A percentile compares a stretch with the other conserved stretches of the same genome.
These are phyloP conservation scores for Xiphorhynchus elegans DNA, from an alignment of 2,113 vertebrate species.

Conservation along the genomic window DNA sequence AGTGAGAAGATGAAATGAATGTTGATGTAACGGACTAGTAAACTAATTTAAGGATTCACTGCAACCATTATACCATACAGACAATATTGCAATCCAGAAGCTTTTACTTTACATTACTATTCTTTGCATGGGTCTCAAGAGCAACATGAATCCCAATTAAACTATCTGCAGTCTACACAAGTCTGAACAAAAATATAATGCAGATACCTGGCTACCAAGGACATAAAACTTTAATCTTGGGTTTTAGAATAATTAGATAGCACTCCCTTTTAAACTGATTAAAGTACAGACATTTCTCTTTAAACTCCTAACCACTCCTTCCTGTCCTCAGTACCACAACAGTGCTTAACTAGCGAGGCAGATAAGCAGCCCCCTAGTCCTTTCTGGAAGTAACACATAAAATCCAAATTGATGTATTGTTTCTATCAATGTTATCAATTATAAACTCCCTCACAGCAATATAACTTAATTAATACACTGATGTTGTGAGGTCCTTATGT, in stretches of 20 bases:
- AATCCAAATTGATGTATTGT: conserved; percentile 12
- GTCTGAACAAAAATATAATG: conserved; percentile 59
- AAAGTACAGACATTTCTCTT: not conserved
- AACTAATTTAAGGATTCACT: conserved; percentile 72
- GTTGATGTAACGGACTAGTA: conserved; percentile 67
- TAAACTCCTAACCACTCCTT: not conserved
- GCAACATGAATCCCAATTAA: conserved; percentile 78
- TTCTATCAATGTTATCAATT: not conserved
- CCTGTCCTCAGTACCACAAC: not conserved
- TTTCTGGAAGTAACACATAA: not conserved
- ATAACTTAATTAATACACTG: not conserved
- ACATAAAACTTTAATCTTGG: conserved; percentile 33
- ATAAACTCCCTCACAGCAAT: conserved; percentile 2
- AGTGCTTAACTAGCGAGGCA: not conserved
- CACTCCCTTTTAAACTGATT: conserved; percentile 21
- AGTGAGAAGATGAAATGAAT: conserved; percentile 73
- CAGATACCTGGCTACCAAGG: conserved; percentile 12
- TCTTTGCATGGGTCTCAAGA: conserved; percentile 64
- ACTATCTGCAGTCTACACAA: conserved; percentile 62
- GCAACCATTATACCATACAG: conserved; percentile 28
- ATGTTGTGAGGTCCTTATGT: not conserved
- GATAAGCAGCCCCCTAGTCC: not conserved
- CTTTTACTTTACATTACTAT: conserved; percentile 65
- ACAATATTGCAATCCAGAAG: conserved; percentile 57
- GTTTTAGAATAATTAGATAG: not conserved